A percentile compares a stretch with the other conserved stretches of the same genome.
Conservation (phyloP, 2,888 invertebrate genomes). For the Tetramorium bicarinatum region DNA sequence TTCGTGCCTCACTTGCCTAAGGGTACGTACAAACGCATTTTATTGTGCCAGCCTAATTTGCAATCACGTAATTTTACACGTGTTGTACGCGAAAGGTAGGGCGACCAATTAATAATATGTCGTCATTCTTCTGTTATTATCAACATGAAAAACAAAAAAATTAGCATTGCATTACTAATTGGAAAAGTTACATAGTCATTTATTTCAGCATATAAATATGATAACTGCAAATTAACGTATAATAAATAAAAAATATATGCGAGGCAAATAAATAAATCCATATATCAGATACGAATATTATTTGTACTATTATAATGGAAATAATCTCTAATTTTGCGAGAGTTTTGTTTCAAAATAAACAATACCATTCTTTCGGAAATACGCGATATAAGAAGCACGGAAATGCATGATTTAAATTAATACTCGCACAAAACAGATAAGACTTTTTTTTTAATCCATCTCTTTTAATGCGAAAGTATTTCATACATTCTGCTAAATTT, state of each 20-base stretch:
- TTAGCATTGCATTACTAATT: background rate
- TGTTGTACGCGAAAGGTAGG: background rate
- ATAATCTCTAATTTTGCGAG: background rate
- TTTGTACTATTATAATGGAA: background rate
- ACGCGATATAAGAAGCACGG: background rate
- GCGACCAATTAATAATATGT: slow-evolving; percentile 7
- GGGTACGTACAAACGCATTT: slow-evolving; percentile 33
- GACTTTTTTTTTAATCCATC: background rate
- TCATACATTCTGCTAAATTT: background rate
- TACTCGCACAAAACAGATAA: background rate
- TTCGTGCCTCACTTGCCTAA: slow-evolving; percentile 23
- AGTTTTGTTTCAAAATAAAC: background rate
- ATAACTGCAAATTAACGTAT: background rate
- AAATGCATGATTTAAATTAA: slow-evolving; percentile 4
- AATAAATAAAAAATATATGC: background rate
- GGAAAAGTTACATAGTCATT: background rate
- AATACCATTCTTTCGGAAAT: background rate
- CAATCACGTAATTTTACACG: slow-evolving; percentile 44
- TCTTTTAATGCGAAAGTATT: slow-evolving; percentile 15
- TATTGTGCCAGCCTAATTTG: slow-evolving; percentile 9
- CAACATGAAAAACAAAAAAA: background rate
- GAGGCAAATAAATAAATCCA: background rate
- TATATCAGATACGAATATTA: background rate
- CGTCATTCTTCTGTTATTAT: background rate
- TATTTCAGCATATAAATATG: background rate